Conservation (phyloP, 2,888 invertebrate species). For the Uloborus plumipes region DNA sequence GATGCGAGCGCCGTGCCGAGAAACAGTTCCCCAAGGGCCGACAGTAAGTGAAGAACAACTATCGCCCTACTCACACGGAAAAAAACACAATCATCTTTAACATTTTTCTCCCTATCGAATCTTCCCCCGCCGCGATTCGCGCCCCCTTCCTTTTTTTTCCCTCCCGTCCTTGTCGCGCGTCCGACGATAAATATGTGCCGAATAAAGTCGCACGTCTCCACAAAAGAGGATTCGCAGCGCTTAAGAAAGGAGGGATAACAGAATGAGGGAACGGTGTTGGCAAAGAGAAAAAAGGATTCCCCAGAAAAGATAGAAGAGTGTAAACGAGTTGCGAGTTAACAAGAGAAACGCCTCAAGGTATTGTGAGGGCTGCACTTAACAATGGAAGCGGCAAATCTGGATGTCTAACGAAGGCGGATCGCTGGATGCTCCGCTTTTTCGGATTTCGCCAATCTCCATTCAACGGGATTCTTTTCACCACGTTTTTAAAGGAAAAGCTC, state of each 20-base stretch:
- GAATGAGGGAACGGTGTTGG: conserved; percentile 17
- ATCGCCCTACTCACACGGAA: conserved; percentile 62
- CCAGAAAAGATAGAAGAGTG: conserved; percentile 57
- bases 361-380: conserved; percentile 54
- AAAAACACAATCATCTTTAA: conserved; percentile 65
- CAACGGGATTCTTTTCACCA: conserved; percentile 58
- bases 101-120: conserved; percentile 63
- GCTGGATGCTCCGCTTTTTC: conserved; percentile 50
- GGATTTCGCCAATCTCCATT: conserved; percentile 52
- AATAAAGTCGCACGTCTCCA: conserved; percentile 51
- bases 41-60: conserved; percentile 62
- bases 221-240: conserved; percentile 48
- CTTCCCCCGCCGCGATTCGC: conserved; percentile 27
- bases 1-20: conserved; percentile 56
- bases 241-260: conserved; percentile 26
- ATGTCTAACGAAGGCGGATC: conserved; percentile 54
- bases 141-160: conserved; percentile 16
- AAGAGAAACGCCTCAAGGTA: conserved; percentile 59
- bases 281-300: conserved; percentile 34
- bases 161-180: conserved; percentile 37
- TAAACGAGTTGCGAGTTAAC: conserved; percentile 64
- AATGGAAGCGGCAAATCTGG: conserved; percentile 62
- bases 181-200: conserved; percentile 59
- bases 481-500: conserved; percentile 54
- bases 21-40: conserved; percentile 29